phyloP scores from a whole-genome alignment of 2,113 vertebrate genomes.

The Limnothrissa miodon region DNA sequence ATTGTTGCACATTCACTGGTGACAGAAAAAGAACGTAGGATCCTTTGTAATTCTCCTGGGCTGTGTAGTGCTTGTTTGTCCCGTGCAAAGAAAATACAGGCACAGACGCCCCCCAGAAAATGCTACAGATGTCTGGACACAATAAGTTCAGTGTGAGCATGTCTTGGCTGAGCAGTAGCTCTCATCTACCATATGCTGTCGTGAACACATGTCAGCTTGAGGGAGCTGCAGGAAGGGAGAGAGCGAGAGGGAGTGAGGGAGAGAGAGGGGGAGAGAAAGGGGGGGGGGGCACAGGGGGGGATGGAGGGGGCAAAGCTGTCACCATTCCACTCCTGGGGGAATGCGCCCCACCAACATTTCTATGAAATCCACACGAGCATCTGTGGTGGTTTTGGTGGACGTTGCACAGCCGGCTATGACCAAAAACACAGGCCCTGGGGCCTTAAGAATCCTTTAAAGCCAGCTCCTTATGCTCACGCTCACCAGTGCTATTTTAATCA shows the following conservation, averaged over 20 bases:
- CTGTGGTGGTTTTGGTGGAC: constrained; percentile 27
- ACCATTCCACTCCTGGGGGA: constrained; percentile 43
- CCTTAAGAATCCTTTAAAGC: background rate
- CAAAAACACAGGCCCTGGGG: background rate
- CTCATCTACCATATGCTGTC: constrained; percentile 90
- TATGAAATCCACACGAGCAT: constrained; percentile 40
- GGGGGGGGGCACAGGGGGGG: constrained; percentile 58
- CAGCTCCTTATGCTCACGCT: background rate
- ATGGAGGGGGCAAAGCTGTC: constrained; percentile 73
- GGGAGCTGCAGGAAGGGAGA: constrained; percentile 69
- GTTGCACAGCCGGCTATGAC: background rate
- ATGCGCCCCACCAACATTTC: constrained; percentile 35
- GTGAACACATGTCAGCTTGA: constrained; percentile 76
- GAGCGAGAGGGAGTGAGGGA: constrained; percentile 71
- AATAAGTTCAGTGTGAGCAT: constrained; percentile 66
- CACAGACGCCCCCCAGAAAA: constrained; percentile 42
- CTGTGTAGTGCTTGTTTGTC: constrained; percentile 37
- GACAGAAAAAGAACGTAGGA: background rate
- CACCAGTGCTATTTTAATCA: background rate
- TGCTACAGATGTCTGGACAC: constrained; percentile 68
- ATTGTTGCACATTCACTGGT: constrained; percentile 40
- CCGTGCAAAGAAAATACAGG: background rate
- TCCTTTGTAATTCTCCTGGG: constrained; percentile 44
- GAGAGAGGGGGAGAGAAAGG: constrained; percentile 63
- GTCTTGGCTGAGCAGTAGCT: constrained; percentile 59